Base-by-base conservation (phyloP, 2,113 vertebrate genomes). In the Grammomys dolichurus region DNA sequence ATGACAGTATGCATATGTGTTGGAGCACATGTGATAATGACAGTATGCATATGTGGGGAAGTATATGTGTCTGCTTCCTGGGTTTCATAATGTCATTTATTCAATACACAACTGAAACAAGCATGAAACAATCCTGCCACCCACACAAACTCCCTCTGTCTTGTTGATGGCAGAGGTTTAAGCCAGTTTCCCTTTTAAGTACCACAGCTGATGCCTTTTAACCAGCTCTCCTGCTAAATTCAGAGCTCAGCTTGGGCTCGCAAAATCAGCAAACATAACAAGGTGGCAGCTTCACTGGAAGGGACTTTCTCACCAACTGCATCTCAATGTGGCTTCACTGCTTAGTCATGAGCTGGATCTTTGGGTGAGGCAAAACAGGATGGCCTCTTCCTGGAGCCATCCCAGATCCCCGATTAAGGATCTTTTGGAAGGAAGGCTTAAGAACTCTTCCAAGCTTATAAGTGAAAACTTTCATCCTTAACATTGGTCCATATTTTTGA, bases 41-140 rank as follows among this genome's bases (percentile, higher is more conserved):
- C 60, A 63, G 2, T 31, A 67, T 67, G 65, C 5, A 17, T 51
- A 67, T 87, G 67, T 72, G 17, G 58, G 22, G 28, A 11, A 80
- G 33, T 77, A 31, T 69, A 0, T 95, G 56, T 54, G 33, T 94
- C 33, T 88, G 8, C 28, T 86, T 86, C 77, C 72, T 93, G 84
- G 36, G n/a, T 69, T 92, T 82, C 65, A 72, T 72, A 69, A 36
- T 89, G 90, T 93, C 36, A 51, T 78, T 87, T 88, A 80, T 96
- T 7, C 36, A 43, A 75, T 89, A 56, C 31, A 81, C 56, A 93
- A 80, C 40, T 76, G 28, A 54, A 87, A 95, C 17, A 82, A 76
- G 70, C 96, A 51, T 92, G 54, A 86, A 60, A 67, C 90, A 81
- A 3, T 91, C 40, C 87, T 70, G 11, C 11, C 67, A 22, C 94